Evolutionary conservation across 2,888 invertebrate species (phyloP).

Genomic region (Timandra comae): DNA sequence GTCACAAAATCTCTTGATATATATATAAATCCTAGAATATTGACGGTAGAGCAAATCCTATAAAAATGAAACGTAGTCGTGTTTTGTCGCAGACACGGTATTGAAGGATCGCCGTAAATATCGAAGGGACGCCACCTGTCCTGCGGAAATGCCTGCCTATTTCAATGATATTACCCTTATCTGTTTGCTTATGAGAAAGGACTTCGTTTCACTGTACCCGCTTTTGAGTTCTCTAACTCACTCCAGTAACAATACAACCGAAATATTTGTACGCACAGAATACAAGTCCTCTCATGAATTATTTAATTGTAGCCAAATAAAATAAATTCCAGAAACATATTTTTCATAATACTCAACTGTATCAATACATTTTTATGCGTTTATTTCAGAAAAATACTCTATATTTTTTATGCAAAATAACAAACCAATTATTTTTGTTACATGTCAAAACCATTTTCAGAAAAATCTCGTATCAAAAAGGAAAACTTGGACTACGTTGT

Average conservation of each 20-base stretch:
- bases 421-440: background rate
- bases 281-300: background rate
- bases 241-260: conserved; percentile 10
- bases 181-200: conserved; percentile 25
- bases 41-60: conserved; percentile 21
- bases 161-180: conserved; percentile 25
- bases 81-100: conserved; percentile 5
- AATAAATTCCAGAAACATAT: too few relatives aligned
- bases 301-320: background rate
- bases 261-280: background rate
- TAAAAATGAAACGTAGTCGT: conserved; percentile 20
- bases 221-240: too few relatives aligned
- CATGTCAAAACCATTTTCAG: conserved; percentile 9
- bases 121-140: conserved; percentile 26
- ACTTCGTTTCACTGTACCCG: conserved; percentile 13
- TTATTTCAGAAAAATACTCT: too few relatives aligned
- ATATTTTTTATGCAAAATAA: too few relatives aligned
- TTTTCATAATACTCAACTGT: too few relatives aligned
- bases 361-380: too few relatives aligned
- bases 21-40: conserved; percentile 16
- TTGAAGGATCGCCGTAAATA: conserved; percentile 27
- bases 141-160: conserved; percentile 17
- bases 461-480: conserved; percentile 10
- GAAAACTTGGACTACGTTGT: conserved; percentile 18
- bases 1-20: conserved; percentile 5